Evolutionary conservation across 1,140 invertebrate species (phyloP).

Genomic region (Gryon sp.): DNA sequence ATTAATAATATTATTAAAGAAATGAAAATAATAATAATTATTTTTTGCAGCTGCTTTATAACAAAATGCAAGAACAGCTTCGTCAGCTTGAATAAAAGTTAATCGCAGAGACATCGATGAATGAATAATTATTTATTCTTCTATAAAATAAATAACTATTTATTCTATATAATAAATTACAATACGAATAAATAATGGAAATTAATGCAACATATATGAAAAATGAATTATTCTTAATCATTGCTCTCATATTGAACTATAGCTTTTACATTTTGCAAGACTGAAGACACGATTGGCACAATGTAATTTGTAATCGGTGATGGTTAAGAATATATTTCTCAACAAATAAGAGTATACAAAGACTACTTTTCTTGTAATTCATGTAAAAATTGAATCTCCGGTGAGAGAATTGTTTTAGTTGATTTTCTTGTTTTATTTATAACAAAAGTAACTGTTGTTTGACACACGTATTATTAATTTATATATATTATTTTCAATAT

Average conservation of each 20-base stretch:
- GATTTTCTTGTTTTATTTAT: too few species aligned
- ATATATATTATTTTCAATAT: too few species aligned
- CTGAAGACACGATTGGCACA: constrained; percentile 21
- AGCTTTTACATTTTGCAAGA: constrained; percentile 24
- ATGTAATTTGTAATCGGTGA: constrained; percentile 12
- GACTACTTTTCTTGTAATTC: neutral
- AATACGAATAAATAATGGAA: too few species aligned
- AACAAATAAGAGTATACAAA: neutral
- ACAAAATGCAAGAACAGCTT: constrained; percentile 75
- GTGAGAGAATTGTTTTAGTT: neutral
- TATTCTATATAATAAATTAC: neutral
- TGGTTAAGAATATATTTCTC: constrained; percentile 9
- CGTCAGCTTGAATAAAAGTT: constrained; percentile 56
- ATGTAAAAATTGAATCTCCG: neutral
- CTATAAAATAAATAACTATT: neutral
- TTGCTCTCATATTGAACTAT: too few species aligned
- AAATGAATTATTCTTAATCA: too few species aligned
- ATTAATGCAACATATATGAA: too few species aligned
- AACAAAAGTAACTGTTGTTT: too few species aligned
- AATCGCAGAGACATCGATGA: neutral
- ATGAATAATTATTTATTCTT: neutral
- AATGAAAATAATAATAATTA: constrained; percentile 16
- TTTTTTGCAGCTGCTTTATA: constrained; percentile 67
- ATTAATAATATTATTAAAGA: constrained; percentile 7
- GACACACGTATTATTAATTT: too few species aligned